These are phyloP conservation scores for Agapornis roseicollis DNA, from an alignment of 2,113 vertebrate genomes.

Conservation along the genomic window DNA sequence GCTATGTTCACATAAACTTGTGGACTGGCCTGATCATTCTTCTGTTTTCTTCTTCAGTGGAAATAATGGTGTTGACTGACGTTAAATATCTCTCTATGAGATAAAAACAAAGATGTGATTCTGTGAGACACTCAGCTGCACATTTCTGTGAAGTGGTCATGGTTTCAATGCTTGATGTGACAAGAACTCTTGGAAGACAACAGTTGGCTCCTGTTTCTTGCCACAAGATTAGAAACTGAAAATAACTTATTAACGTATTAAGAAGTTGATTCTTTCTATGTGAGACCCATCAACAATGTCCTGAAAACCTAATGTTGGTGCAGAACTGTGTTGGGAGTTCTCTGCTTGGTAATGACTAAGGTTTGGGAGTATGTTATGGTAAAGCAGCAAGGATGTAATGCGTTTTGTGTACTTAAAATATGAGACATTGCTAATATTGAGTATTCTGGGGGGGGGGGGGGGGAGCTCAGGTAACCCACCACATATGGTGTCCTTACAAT, in stretches of 20 bases:
- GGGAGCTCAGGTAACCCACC: conserved; percentile 4
- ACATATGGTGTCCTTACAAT: neutral
- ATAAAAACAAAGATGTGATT: conserved; percentile 38
- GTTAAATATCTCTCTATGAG: conserved; percentile 6
- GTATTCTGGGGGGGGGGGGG: conserved; percentile 45
- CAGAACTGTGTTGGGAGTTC: conserved; percentile 35
- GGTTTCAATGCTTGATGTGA: conserved; percentile 53
- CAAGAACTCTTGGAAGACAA: conserved; percentile 39
- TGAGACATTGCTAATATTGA: conserved; percentile 55
- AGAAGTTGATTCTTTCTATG: conserved; percentile 37
- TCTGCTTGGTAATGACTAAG: conserved; percentile 23
- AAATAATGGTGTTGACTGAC: neutral
- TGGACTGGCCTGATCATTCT: conserved; percentile 33
- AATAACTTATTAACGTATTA: conserved; percentile 49
- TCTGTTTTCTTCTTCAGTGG: neutral
- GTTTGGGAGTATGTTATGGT: conserved; percentile 39
- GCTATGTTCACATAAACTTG: conserved; percentile 20
- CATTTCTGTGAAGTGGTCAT: conserved; percentile 51
- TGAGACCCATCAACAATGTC: conserved; percentile 19
- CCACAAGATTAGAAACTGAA: conserved; percentile 11
- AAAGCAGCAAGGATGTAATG: conserved; percentile 58
- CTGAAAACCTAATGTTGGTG: conserved; percentile 38
- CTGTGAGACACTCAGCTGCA: conserved; percentile 11
- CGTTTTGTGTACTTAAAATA: conserved; percentile 45
- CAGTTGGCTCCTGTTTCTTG: conserved; percentile 38